These are phyloP conservation scores for Sparus aurata DNA, from an alignment of 2,797 vertebrate species.

Conservation along the genomic window DNA sequence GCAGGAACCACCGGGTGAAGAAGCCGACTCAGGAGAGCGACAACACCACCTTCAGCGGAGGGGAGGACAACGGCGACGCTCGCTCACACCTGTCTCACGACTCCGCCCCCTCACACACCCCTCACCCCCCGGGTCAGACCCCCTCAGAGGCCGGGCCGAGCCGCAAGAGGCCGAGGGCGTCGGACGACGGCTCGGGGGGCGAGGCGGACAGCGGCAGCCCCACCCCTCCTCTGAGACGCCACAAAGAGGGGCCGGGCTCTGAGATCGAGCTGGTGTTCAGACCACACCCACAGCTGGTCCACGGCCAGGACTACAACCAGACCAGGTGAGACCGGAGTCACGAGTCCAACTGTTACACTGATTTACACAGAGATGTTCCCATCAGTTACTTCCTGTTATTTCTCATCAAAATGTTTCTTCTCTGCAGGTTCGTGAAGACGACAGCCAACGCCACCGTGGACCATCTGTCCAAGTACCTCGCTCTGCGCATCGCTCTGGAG, in stretches of 20 bases:
- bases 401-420: not conserved
- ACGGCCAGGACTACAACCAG: slow-evolving; percentile 90
- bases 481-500: slow-evolving; percentile 92
- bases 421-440: slow-evolving; percentile 90
- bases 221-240: slow-evolving; percentile 73
- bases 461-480: slow-evolving; percentile 94
- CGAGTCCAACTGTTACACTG: no score
- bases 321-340: slow-evolving; percentile 84
- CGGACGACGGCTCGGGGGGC: slow-evolving; percentile 87
- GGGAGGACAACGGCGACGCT: slow-evolving; percentile 90
- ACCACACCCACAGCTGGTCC: slow-evolving; percentile 91
- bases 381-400: not conserved
- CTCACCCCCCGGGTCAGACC: slow-evolving; percentile 59
- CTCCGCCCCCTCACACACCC: slow-evolving; percentile 84
- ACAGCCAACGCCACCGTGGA: slow-evolving; percentile 94
- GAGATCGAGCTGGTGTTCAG: slow-evolving; percentile 94
- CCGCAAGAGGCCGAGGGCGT: slow-evolving; percentile 83
- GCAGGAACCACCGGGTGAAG: slow-evolving; percentile 90
- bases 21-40: slow-evolving; percentile 90
- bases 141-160: slow-evolving; percentile 84
- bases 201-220: slow-evolving; percentile 86
- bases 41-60: slow-evolving; percentile 92
- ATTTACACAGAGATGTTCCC: not conserved
- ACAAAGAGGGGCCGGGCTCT: slow-evolving; percentile 81
- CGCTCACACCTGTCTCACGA: slow-evolving; percentile 89